Base-by-base conservation (phyloP, 1,140 invertebrate species). In the Manduca sexta region DNA sequence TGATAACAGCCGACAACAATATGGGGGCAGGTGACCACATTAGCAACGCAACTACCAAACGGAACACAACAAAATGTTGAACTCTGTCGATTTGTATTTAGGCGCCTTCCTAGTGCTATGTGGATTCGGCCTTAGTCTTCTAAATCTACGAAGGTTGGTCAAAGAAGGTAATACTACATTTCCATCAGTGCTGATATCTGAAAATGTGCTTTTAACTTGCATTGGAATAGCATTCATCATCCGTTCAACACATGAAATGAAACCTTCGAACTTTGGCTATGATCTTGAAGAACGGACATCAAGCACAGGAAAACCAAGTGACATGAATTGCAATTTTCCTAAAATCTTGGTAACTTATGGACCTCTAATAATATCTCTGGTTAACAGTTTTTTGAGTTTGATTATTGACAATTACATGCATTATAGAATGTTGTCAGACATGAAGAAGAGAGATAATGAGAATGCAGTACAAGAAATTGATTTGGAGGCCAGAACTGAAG, bases 401-500 rank as follows among this genome's bases (percentile, higher is more conserved):
- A 51, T 82, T 6, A 75, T 84, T 46, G 76, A 84, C 35, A 84
- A 82, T 54, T 84, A 81, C 40, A 69, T 82, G 74, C 74, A 82
- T 45, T 84, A 81, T 30, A 69, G 52, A 60, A 73, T 77, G 53
- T 16, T 81, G n/a, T 37, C 45, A 18, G 65, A 75, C 7, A 49
- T 62, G 1, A 74, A 75, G 34, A 52, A 39, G 17, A 64, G 63
- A 43, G 65, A 74, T 16, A 61, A 72, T 31, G 69, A 81, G 51
- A 66, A 74, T 51, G 47, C 47, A 34, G 78, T 80, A 11, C 55
- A 67, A 47, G 59, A 69, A 46, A 47, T 80, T 18, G 41, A 34
- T 8, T 60, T 70, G 35, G 40, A 37, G 29, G 37, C 41, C 13
- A 49, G 39, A 56, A 47, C 16, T 12, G 45, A 41, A 29, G 59